Evolutionary conservation across 1,140 invertebrate genomes (phyloP), one percentile per base, ranked within the genome.

Genomic region (Portunus trituberculatus): DNA sequence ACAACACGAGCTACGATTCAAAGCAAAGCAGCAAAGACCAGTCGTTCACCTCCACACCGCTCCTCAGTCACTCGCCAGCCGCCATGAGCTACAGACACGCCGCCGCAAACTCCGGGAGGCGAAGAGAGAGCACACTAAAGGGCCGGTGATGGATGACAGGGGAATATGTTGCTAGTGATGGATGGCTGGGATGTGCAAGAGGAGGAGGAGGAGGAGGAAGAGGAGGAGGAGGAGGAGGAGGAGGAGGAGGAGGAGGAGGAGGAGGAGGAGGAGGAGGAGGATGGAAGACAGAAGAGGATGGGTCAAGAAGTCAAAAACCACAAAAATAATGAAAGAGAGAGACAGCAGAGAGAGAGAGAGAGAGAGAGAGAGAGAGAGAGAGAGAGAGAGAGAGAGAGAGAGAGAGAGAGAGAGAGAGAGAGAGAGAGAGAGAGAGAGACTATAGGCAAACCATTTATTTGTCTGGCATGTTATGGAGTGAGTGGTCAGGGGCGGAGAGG

Each of bases 381-480:
- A 76, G 67, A 76, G 67, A 76, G 67, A 76, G 67, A 76, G 67
- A 76, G 67, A 76, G 67, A 76, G 67, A 76, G 67, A 76, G 67
- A 76, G 67, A 76, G 67, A 76, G 67, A 76, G 67, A 76, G 67
- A 76, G 67, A 76, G 67, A 76, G 67, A 76, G 67, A 76, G 67
- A 76, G 67, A 76, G 67, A 76, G 67, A 76, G 67, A 76, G 67
- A 76, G 67, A 76, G 67, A 76, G 67, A 76, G 52, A 59, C 39
- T 39, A 39, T 39, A 39, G 39, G 39, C 1, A 39, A 39, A 39
- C 39, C 39, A 39, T 39, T 39, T 39, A 39, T 39, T 39, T 39
- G 39, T 39, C 39, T 39, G 39, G 39, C 1, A 39, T 39, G 39
- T 39, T 39, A 39, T 39, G 39, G 39, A 39, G 39, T 39, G 39